Evolutionary conservation across 2,113 vertebrate species (phyloP).

Genomic region (Gadus macrocephalus): DNA sequence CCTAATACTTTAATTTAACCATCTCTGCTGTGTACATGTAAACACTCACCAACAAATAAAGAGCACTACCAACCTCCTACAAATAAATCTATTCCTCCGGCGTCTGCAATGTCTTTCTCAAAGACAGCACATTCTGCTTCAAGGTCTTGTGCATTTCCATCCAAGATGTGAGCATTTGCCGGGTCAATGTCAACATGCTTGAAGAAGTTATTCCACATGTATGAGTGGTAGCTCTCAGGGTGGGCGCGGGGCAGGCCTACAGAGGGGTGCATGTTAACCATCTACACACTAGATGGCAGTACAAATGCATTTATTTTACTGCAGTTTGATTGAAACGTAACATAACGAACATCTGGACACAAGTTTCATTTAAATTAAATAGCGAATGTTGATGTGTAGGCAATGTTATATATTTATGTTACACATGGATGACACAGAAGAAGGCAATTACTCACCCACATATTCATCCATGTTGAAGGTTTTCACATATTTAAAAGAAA

Average conservation of each 20-base stretch:
- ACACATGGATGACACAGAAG: too few species aligned
- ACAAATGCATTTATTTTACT: too few species aligned
- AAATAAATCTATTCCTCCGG: conserved; percentile 90
- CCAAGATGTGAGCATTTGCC: conserved; percentile 86
- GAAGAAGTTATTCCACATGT: conserved; percentile 98
- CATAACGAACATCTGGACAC: too few species aligned
- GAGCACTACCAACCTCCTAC: conserved; percentile 81
- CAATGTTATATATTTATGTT: too few species aligned
- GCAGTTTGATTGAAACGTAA: too few species aligned
- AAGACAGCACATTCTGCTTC: conserved; percentile 82
- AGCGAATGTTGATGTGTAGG: too few species aligned
- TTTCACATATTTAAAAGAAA: conserved; percentile 93
- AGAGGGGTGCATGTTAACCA: not conserved
- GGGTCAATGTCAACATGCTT: conserved; percentile 89
- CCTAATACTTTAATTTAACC: too few species aligned
- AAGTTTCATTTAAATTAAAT: too few species aligned
- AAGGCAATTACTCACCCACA: conserved; percentile 78
- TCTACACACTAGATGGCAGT: too few species aligned
- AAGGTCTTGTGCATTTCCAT: conserved; percentile 84
- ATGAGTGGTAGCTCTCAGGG: conserved; percentile 92
- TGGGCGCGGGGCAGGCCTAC: conserved; percentile 87
- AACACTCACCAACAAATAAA: not conserved
- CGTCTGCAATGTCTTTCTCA: conserved; percentile 84
- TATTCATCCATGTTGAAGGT: conserved; percentile 99
- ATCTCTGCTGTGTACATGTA: too few species aligned